These are phyloP conservation scores for Parauchenoglanis punctatus DNA, from an alignment of 2,797 vertebrate genomes.

Conservation along the genomic window DNA sequence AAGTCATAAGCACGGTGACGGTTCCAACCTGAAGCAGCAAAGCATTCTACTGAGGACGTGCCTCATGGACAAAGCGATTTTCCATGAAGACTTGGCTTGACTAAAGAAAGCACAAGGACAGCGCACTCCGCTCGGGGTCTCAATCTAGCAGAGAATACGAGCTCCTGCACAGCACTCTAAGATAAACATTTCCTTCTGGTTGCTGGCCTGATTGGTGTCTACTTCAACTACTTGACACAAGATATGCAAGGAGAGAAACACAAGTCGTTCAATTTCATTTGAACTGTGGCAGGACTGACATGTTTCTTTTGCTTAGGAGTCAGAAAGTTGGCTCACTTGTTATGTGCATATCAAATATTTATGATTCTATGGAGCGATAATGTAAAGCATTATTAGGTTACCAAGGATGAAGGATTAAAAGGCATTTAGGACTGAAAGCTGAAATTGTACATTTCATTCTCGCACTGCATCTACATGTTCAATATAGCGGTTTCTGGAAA, in stretches of 20 bases:
- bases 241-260: constrained; percentile 50
- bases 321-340: constrained; percentile 33
- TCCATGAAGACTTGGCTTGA: constrained; percentile 55
- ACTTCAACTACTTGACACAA: constrained; percentile 45
- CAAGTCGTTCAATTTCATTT: neutral
- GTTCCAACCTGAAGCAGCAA: constrained; percentile 46
- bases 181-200: constrained; percentile 58
- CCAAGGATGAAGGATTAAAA: constrained; percentile 28
- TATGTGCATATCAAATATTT: constrained; percentile 56
- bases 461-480: constrained; percentile 26
- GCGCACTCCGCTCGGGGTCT: constrained; percentile 43
- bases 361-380: constrained; percentile 43
- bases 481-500: constrained; percentile 20
- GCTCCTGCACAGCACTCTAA: constrained; percentile 49
- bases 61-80: constrained; percentile 48
- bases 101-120: constrained; percentile 44
- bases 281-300: constrained; percentile 40
- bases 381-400: constrained; percentile 30
- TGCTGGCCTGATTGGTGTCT: constrained; percentile 38
- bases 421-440: constrained; percentile 33
- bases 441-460: constrained; percentile 31
- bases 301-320: constrained; percentile 50
- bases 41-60: constrained; percentile 43
- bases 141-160: constrained; percentile 31
- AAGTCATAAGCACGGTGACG: constrained; percentile 41